Percentiles rank a stretch among this genome's conserved stretches.
Conservation (phyloP, 2,888 invertebrate species). For the Yponomeuta evonymella region DNA sequence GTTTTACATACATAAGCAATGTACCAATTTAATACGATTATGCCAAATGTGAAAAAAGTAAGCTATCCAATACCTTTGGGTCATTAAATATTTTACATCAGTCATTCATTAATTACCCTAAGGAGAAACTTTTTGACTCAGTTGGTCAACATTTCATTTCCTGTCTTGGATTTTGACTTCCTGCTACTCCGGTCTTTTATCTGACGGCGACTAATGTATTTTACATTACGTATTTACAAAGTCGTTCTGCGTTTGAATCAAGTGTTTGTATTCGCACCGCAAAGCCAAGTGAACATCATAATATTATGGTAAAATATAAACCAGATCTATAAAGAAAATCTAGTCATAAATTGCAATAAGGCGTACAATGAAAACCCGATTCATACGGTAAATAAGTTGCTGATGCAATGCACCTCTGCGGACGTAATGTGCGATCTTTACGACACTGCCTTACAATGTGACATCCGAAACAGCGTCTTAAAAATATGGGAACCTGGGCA, state of each 20-base stretch:
- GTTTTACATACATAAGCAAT: too few species aligned
- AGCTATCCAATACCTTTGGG: too few species aligned
- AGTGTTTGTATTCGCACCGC: not conserved
- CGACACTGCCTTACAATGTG: not conserved
- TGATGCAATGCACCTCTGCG: not conserved
- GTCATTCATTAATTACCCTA: too few species aligned
- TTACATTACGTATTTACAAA: not conserved
- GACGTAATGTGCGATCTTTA: not conserved
- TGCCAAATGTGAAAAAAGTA: too few species aligned
- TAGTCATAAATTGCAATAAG: conserved; percentile 54
- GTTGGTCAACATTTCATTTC: not conserved
- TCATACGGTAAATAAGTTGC: conserved; percentile 7
- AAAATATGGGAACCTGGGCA: not conserved
- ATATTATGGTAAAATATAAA: conserved; percentile 1
- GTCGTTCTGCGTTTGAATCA: not conserved
- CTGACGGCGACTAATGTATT: not conserved
- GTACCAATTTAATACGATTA: too few species aligned
- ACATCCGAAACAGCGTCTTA: not conserved
- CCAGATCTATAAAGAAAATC: conserved; percentile 18
- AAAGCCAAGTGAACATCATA: not conserved
- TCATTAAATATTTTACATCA: too few species aligned
- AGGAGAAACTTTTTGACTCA: not conserved
- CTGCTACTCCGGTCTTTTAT: not conserved
- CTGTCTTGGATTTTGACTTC: not conserved
- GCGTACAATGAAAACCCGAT: conserved; percentile 41